Base-by-base conservation (phyloP, 2,888 invertebrate genomes). In the Adelognathus sp. region DNA sequence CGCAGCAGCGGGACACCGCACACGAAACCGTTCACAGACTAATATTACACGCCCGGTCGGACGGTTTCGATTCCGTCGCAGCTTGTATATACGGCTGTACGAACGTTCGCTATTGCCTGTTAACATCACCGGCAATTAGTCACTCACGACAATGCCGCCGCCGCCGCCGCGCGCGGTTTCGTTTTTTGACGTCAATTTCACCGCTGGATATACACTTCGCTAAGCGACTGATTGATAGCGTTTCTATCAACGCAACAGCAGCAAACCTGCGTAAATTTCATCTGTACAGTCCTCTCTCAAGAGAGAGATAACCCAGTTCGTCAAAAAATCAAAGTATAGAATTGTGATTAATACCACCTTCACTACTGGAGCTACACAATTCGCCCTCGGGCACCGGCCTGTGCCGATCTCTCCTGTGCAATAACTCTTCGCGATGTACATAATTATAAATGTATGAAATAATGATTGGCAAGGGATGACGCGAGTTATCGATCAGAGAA, bases 181-280 rank as follows among this genome's bases (percentile, higher is more conserved):
- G 31, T 66, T 24, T 50, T 24, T 9, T 6, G 5, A 41, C 33
- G 18, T 9, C 31, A 61, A 46, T 75, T n/a, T n/a, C 27, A 14
- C 9, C 41, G 18, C 29, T 44, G 56, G 36, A 52, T 14, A 44
- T 50, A 33, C 14, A 56, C 61, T 52, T 39, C 9, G 41, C 52
- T 52, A 2, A 11, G 76, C 56, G 78, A 81, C 85, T 88, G 88
- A 88, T 88, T 86, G 86, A 88, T 88, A 86, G 86, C 81, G 75
- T 76, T 76, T 81, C 83, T 83, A 84, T 85, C 83, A 83, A 80
- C 77, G 67, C 77, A 61, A 69, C 39, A 61, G 72, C 56, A 64
- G 33, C 46, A 76, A 71, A 76, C 61, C 39, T 74, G 71, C 72
- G 58, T 27, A 31, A 44, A 67, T 44, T 54, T 72, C 54, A 50